Conservation (phyloP, 1,140 invertebrate species). For the Dendrolimus kikuchii region DNA sequence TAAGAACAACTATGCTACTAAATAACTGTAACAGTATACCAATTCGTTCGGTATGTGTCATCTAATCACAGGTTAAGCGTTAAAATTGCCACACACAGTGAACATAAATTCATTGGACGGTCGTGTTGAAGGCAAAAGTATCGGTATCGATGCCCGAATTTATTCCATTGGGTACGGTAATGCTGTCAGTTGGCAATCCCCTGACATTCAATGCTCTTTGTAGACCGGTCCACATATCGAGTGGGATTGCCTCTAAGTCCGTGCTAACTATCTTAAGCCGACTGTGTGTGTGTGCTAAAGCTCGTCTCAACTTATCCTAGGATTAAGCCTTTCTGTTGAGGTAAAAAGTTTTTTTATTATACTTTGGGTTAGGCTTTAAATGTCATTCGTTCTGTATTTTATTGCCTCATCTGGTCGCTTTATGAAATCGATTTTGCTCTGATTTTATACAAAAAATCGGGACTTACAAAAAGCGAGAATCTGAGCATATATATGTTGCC, state of each 20-base stretch:
- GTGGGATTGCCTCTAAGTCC: slow-evolving; percentile 31
- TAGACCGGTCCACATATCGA: slow-evolving; percentile 31
- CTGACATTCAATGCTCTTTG: slow-evolving; percentile 41
- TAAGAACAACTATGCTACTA: no score
- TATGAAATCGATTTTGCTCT: no score
- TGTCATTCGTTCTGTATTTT: no score
- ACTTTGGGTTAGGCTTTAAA: neutral
- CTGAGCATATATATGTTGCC: no score
- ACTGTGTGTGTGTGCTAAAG: slow-evolving; percentile 12
- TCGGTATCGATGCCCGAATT: slow-evolving; percentile 25
- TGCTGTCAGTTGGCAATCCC: slow-evolving; percentile 44
- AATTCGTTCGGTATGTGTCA: neutral
- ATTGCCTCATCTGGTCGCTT: no score
- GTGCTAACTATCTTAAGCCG: slow-evolving; percentile 42
- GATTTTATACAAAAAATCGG: no score
- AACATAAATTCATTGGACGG: no score
- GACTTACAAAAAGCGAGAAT: no score
- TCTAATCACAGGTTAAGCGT: slow-evolving; percentile 7
- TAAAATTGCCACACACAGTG: slow-evolving; percentile 6
- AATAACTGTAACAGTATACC: no score
- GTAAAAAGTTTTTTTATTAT: neutral
- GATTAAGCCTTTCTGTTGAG: slow-evolving; percentile 5
- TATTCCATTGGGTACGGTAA: slow-evolving; percentile 33
- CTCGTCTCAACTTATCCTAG: slow-evolving; percentile 9
- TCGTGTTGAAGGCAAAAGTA: no score